Evolutionary conservation across 2,113 vertebrate genomes (phyloP).

Genomic region (rabbit (Oryctolagus cuniculus)): DNA sequence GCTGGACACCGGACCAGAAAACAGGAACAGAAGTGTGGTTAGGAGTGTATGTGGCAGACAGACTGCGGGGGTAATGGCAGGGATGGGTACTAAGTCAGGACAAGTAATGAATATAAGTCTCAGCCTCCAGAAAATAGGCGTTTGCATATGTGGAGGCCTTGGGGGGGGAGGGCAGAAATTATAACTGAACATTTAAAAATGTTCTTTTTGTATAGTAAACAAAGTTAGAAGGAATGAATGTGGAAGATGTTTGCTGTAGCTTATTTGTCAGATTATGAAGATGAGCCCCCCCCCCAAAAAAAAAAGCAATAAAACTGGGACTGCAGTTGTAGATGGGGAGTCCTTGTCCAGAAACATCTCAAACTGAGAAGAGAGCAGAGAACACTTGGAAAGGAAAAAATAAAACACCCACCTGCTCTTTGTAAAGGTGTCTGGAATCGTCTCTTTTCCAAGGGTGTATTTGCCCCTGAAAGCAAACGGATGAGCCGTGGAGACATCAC

Average conservation of each 20-base stretch:
- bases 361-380: not conserved
- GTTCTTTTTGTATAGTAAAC: not conserved
- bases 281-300: not conserved
- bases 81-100: not conserved
- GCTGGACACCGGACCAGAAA: no score
- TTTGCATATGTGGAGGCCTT: not conserved
- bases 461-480: no score
- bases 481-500: no score
- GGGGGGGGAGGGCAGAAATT: not conserved
- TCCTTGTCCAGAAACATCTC: not conserved
- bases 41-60: not conserved
- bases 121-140: not conserved
- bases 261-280: not conserved
- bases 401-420: no score
- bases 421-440: no score
- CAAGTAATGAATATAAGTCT: not conserved
- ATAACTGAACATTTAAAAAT: no score
- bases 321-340: rapidly evolving
- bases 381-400: not conserved
- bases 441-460: no score
- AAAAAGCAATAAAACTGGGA: not conserved
- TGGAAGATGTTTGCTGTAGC: not conserved
- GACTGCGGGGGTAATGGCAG: not conserved
- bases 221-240: not conserved
- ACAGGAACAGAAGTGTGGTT: not conserved